Percentiles rank a stretch among this genome's conserved stretches.
Conservation (phyloP, 2,797 vertebrate species). For the Coregonus suidteri region DNA sequence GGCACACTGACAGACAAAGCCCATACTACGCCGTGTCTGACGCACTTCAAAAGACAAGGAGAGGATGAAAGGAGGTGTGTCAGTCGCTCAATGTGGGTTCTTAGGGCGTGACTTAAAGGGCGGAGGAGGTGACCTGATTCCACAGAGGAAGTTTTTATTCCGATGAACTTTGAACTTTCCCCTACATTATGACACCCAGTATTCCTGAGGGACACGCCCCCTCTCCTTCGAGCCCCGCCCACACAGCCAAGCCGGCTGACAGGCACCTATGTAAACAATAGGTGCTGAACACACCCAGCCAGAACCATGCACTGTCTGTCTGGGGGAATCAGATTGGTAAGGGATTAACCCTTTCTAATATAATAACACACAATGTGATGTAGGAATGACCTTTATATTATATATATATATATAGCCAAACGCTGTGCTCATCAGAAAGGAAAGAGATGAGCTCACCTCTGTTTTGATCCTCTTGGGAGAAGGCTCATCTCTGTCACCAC, state of each 20-base stretch:
- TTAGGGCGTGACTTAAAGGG: background rate
- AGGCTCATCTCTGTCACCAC: constrained; percentile 91
- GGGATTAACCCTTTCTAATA: background rate
- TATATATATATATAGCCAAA: background rate
- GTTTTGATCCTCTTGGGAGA: constrained; percentile 97
- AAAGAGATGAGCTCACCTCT: constrained; percentile 72
- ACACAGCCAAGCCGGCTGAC: constrained; percentile 41
- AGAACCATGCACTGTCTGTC: constrained; percentile 5
- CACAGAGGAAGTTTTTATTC: constrained; percentile 20
- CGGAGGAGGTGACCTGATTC: constrained; percentile 12
- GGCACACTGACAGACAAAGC: background rate
- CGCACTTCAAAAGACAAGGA: background rate
- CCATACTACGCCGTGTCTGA: background rate
- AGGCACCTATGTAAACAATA: constrained; percentile 56
- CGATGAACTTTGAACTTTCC: constrained; percentile 37
- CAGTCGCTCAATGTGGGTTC: background rate
- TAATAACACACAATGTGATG: background rate
- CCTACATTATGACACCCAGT: constrained; percentile 36
- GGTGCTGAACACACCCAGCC: constrained; percentile 43
- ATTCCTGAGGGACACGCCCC: constrained; percentile 36
- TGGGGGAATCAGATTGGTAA: no score
- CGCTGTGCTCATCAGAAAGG: background rate
- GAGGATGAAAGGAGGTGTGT: background rate
- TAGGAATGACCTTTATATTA: background rate
- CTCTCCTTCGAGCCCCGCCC: constrained; percentile 30